Evolutionary conservation across 2,797 vertebrate species (phyloP).

Genomic region (Agapornis canus): DNA sequence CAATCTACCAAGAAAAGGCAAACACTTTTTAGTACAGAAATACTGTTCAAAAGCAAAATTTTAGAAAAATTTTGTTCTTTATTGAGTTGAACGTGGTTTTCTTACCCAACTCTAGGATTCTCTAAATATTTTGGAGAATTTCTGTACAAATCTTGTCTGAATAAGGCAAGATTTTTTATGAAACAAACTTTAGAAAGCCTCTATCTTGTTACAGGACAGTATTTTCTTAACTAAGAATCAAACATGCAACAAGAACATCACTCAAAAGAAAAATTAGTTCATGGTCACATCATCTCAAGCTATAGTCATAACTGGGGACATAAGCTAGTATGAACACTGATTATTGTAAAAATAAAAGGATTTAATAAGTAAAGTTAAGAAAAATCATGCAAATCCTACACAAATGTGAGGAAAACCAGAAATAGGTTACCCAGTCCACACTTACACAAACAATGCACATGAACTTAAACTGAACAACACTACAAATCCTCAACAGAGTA

Average conservation of each 20-base stretch:
- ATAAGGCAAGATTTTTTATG: background rate
- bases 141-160: accelerated
- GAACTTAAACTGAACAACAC: background rate
- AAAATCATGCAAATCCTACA: background rate
- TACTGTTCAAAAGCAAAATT: background rate
- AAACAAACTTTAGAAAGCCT: background rate
- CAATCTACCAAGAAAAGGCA: background rate
- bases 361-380: background rate
- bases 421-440: background rate
- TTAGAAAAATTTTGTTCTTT: background rate
- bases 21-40: background rate
- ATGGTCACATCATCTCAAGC: background rate
- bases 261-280: background rate
- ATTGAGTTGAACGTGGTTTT: background rate
- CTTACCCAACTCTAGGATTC: background rate
- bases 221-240: background rate
- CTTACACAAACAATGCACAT: background rate
- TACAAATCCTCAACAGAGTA: background rate
- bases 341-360: no score
- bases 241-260: accelerated
- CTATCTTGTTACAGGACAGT: background rate
- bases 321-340: background rate
- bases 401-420: background rate
- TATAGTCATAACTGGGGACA: accelerated
- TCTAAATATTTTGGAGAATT: background rate